These are phyloP conservation scores for Polymixis flavicincta DNA, from an alignment of 2,888 invertebrate species.

Conservation along the genomic window DNA sequence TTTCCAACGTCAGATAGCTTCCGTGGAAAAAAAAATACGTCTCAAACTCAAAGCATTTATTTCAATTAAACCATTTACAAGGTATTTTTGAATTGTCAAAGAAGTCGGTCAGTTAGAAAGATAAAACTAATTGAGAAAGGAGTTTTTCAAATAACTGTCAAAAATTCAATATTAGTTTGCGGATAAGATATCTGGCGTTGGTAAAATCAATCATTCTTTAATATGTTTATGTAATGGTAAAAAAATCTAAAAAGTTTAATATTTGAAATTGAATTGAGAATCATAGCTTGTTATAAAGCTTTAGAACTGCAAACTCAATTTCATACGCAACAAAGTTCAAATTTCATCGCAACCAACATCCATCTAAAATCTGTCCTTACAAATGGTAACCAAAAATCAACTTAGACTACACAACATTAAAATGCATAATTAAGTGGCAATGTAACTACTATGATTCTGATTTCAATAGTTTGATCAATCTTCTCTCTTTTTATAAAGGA, in stretches of 20 bases:
- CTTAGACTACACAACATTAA: neutral
- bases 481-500: neutral
- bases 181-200: neutral
- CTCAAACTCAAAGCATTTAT: no score
- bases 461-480: conserved; percentile 17
- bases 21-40: conserved; percentile 4
- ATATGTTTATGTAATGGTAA: neutral
- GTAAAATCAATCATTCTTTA: neutral
- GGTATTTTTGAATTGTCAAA: no score
- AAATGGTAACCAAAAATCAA: conserved; percentile 1
- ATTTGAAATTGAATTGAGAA: conserved; percentile 27
- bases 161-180: no score
- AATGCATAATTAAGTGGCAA: neutral
- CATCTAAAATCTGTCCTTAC: no score
- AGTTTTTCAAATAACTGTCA: neutral
- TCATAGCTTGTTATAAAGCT: neutral
- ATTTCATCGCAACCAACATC: neutral
- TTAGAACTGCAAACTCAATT: neutral
- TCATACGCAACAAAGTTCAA: neutral
- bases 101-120: no score
- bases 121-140: neutral
- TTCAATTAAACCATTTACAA: no score
- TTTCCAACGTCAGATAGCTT: conserved; percentile 12
- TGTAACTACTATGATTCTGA: conserved; percentile 13
- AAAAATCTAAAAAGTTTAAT: neutral